Percentiles rank a stretch among this genome's conserved stretches.
Conservation (phyloP, 2,113 vertebrate species). For the Alligator mississippiensis region DNA sequence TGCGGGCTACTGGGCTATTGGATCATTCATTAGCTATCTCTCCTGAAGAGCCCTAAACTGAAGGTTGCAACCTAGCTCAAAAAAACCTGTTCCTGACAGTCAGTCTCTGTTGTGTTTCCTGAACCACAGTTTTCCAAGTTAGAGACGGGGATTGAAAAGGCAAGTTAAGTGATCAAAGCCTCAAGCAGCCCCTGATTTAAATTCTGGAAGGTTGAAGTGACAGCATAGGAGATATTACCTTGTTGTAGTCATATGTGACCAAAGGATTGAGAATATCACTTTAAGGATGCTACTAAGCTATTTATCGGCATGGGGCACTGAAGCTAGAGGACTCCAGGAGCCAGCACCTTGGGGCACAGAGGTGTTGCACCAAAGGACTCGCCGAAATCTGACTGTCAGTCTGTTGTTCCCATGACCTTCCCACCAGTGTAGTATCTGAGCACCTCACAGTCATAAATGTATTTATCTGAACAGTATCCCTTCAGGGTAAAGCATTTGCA, state of each 20-base stretch:
- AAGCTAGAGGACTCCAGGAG: no score
- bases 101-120: not conserved
- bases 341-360: no score
- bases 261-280: not conserved
- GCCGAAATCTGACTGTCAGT: not conserved
- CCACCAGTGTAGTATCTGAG: no score
- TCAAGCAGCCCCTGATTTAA: not conserved
- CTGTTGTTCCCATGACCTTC: no score
- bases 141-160: not conserved
- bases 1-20: not conserved
- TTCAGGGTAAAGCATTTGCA: no score
- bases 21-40: not conserved
- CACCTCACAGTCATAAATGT: no score
- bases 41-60: not conserved
- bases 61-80: not conserved
- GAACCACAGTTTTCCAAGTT: not conserved
- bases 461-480: no score
- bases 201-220: not conserved
- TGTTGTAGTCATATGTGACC: not conserved
- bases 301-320: no score
- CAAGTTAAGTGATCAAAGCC: not conserved
- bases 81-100: not conserved
- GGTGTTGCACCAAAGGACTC: not conserved
- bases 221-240: not conserved
- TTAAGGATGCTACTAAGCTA: no score